Base-by-base conservation (phyloP, 2,113 vertebrate genomes). In the Caloenas nicobarica region DNA sequence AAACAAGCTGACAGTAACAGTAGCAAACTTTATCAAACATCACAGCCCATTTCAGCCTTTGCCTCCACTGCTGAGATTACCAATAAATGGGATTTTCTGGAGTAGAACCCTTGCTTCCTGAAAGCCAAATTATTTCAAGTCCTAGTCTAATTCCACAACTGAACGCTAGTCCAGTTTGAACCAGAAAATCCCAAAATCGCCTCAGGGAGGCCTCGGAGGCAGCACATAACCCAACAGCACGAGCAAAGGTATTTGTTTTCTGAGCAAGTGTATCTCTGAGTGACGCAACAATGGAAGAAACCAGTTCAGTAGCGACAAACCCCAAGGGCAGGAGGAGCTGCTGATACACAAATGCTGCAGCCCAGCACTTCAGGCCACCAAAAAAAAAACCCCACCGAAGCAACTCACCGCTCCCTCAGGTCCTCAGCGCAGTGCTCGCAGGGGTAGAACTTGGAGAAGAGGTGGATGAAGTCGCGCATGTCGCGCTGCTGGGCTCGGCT, bases 401-500 rank as follows among this genome's bases (percentile, higher is more conserved):
- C 21, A 16, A 34, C 98, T 94, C 66, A 99, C 99, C 98, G 98
- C 66, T 95, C 90, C 95, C 98, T 98, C 89, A 99, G 97, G 84
- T 99, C 99, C 93, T 98, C 98, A 3, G 99, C 99, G 38, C 99
- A 99, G 88, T 99, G 99, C 22, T 99, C 98, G n/a, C 99, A 99
- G 7, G 99, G 99, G 92, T 98, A 99, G 95, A 99, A 99, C 94
- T 99, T 99, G 61, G 99, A 99, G 97, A 99, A 99, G 54, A 99
- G 98, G 89, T 97, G 97, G 93, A 99, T 98, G 96, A 99, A 99
- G 53, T 99, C 98, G 7, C 97, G 98, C 99, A 99, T 99, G 42
- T 99, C 99, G 66, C 96, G 94, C 97, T 99, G 99, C 96, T 99
- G 98, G 24, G 89, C 79, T 13, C 90, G 15, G 5, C 97, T 98